Percentiles rank a stretch among this genome's conserved stretches.
These are phyloP conservation scores for Archocentrus centrarchus DNA, from an alignment of 2,113 vertebrate genomes.

Conservation along the genomic window DNA sequence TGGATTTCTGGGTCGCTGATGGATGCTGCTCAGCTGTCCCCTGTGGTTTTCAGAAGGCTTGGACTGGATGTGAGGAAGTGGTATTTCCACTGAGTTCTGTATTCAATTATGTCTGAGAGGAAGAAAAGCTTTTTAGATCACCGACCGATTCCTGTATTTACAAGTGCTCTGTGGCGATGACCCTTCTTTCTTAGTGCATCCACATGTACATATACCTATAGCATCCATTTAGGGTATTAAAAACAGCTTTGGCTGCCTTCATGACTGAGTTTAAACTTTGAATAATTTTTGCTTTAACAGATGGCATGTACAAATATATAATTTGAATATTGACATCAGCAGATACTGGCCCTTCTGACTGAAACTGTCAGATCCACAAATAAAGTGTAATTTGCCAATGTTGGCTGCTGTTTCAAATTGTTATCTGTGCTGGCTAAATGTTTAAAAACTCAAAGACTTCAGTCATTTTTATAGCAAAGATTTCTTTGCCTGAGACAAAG, in stretches of 20 bases:
- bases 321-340: background rate
- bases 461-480: background rate
- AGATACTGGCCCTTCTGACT: background rate
- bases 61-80: background rate
- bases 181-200: background rate
- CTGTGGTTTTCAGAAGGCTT: background rate
- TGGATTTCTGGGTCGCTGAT: constrained; percentile 22
- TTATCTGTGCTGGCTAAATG: background rate
- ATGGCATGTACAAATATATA: background rate
- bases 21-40: constrained; percentile 2
- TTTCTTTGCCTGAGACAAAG: background rate
- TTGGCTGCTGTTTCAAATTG: background rate
- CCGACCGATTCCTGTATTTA: background rate
- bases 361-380: background rate
- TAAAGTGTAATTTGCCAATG: background rate
- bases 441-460: background rate
- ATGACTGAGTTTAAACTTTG: background rate
- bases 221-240: background rate
- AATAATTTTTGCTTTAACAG: background rate
- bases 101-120: background rate
- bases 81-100: background rate
- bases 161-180: background rate
- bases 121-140: background rate
- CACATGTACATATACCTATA: background rate
- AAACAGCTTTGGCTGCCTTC: background rate